Evolutionary conservation across 1,140 invertebrate species (phyloP).

Genomic region (Helicorthomorpha holstii): DNA sequence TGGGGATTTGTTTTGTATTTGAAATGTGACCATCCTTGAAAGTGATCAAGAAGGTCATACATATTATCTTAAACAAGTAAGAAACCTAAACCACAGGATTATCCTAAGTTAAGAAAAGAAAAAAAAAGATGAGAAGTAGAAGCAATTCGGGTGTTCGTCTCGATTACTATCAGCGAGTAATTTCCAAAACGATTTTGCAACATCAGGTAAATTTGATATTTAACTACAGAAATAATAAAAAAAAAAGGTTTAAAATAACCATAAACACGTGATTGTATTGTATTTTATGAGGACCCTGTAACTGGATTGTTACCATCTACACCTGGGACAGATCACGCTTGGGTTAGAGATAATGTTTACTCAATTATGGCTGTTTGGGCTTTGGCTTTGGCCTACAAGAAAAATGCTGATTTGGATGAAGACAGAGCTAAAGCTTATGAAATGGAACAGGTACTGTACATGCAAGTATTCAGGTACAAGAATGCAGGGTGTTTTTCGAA

Average conservation of each 20-base stretch:
- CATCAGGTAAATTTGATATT: constrained; percentile 48
- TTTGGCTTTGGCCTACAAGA: constrained; percentile 93
- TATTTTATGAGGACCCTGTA: constrained; percentile 55
- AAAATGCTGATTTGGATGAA: constrained; percentile 95
- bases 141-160: constrained; percentile 86
- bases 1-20: no score
- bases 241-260: neutral
- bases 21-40: no score
- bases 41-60: no score
- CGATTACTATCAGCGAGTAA: constrained; percentile 84
- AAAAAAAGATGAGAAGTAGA: constrained; percentile 56
- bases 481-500: no score
- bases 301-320: constrained; percentile 82
- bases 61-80: no score
- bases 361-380: constrained; percentile 95
- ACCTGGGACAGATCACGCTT: constrained; percentile 76
- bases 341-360: constrained; percentile 97
- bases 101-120: no score
- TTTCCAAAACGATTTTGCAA: constrained; percentile 77
- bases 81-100: no score
- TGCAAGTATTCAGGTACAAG: no score
- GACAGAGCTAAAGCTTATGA: constrained; percentile 96
- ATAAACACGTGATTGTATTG: neutral
- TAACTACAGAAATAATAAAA: neutral
- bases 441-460: constrained; percentile 79